Base-by-base conservation (phyloP, 2,113 vertebrate species). In the Pachyramphus minor region DNA sequence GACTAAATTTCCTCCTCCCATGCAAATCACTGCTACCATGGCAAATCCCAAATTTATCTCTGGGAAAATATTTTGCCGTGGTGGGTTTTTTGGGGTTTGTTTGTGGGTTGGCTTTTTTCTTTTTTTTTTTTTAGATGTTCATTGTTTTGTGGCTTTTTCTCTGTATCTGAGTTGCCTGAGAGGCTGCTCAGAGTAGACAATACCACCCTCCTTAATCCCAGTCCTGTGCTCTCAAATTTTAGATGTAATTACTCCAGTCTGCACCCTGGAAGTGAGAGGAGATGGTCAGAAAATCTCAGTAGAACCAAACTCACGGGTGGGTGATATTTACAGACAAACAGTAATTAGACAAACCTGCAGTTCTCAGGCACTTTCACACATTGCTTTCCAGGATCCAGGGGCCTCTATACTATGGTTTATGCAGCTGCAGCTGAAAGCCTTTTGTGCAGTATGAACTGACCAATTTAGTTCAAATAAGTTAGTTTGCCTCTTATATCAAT, bases 371-470 rank as follows among this genome's bases (percentile, higher is more conserved):
- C 62, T 89, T 84, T 79, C 79, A 77, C 33, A 73, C 37, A 47
- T 9, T 47, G 63, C 37, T 66, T 63, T 94, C 66, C 68, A 62
- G 60, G 63, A 88, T 45, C 41, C 72, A 55, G 45, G 37, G 64
- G 28, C 71, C 55, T 85, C 73, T 74, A 11, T 13, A 81, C 12
- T 41, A 30, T 19, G n/a, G 58, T 60, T 60, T 74, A 47, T 42
- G 50, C 47, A 95, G 92, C 31, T 41, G 80, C 85, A 90, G 78
- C 72, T 71, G 82, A 94, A 88, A 69, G 73, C 33, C 47, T 76
- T 89, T 95, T 84, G 47, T 86, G 89, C 69, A 66, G 27, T 25
- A 35, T 92, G 72, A 94, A 92, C 72, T 64, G 77, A 63, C 28
- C 67, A 79, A 77, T 90, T 89, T 76, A 80, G 68, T 92, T 84